Evolutionary conservation across 1,140 invertebrate genomes (phyloP), one percentile per base, ranked within the genome.

Genomic region (Ostrea edulis): DNA sequence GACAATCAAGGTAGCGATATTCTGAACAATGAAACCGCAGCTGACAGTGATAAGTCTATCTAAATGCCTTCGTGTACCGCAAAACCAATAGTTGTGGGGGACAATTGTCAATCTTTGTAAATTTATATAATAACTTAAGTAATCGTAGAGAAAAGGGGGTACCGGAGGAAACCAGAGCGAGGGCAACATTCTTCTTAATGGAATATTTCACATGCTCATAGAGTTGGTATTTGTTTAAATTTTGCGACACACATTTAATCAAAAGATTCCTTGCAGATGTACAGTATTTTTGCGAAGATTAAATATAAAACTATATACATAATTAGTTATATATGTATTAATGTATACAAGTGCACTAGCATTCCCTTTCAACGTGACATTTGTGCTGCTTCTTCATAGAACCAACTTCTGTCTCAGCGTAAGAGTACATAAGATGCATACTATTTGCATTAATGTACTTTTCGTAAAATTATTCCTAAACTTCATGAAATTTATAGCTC

Each of bases 371-470:
- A 17, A n/a, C 14, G 12, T 62, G 55, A 62, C n/a, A 7, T 20
- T 8, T 20, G 55, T 62, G 17, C 2, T 62, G n/a, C 17, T n/a
- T 62, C 17, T 62, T 62, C 17, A 62, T 1, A 62, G 55, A n/a
- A 20, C 55, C 55, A 62, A 62, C 20, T 62, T n/a, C 55, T 62
- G 55, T 62, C 17, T 62, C 55, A 62, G 7, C 55, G 55, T 62
- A 62, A 62, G n/a, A 62, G 55, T 62, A 20, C 55, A 62, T 62
- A n/a, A 44, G 35, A 44, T 62, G 55, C 55, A 62, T 62, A 62
- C 35, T 77, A 77, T 77, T 77, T 35, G 68, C 68, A 77, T 77
- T 29, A 14, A 29, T 77, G 68, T 77, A 77, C 29, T 77, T 77
- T 77, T 35, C 25, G 29, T 29, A 35, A 77, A 77, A 77, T 77